Percentiles rank a stretch among this genome's conserved stretches.
These are phyloP conservation scores for Urocynchramus pylzowi DNA, from an alignment of 2,113 vertebrate species.

Conservation along the genomic window DNA sequence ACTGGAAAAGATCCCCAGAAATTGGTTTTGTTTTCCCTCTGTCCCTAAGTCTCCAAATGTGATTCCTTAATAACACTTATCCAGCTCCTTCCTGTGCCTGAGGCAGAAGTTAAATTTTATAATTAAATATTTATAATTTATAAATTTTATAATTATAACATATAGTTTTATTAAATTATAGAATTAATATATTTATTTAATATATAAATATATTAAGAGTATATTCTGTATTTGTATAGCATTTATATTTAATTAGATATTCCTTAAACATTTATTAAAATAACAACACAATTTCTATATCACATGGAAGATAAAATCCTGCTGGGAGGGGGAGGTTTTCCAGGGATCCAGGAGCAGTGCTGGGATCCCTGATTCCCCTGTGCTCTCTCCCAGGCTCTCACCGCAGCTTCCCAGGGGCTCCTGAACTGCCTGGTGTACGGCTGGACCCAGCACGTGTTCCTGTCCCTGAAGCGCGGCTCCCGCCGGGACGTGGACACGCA, in stretches of 20 bases:
- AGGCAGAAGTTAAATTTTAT: background rate
- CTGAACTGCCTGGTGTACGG: constrained; percentile 86
- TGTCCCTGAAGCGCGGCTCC: constrained; percentile 60
- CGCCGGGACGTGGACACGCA: constrained; percentile 82
- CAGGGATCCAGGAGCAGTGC: background rate
- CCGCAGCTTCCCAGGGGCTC: constrained; percentile 87
- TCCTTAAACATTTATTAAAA: background rate
- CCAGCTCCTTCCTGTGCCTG: background rate
- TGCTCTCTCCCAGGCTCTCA: constrained; percentile 77
- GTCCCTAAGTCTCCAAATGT: background rate
- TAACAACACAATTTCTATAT: accelerated
- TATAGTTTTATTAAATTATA: background rate
- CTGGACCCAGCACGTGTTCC: constrained; percentile 80
- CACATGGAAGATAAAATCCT: accelerated
- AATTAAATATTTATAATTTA: background rate
- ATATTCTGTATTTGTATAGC: background rate
- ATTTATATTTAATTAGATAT: background rate
- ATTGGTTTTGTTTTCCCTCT: background rate
- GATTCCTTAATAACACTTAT: background rate
- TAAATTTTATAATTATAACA: too few species aligned
- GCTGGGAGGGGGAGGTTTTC: background rate
- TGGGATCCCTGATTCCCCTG: background rate
- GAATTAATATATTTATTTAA: background rate
- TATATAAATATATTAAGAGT: too few species aligned
- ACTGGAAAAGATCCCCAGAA: background rate